Base-by-base conservation (phyloP, 1,140 invertebrate genomes). In the Stegodyphus mimosarum region DNA sequence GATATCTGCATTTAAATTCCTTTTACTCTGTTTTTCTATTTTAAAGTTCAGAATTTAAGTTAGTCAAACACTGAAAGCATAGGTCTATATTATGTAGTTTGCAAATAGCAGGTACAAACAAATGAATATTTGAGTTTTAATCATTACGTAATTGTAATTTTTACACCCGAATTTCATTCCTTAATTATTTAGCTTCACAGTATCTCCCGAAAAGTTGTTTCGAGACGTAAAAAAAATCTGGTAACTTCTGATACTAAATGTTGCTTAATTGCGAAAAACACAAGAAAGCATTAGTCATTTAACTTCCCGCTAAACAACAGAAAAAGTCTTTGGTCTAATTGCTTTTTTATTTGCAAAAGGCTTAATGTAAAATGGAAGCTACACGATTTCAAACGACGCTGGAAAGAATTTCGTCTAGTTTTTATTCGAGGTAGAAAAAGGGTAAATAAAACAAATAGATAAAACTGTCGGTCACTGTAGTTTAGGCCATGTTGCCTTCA, bases 401-500 rank as follows among this genome's bases (percentile, higher is more conserved):
- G 52, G 51, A 78, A 78, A 15, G 64, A 67, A 67, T 17, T 67
- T 67, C 7, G 64, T 67, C 17, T 18, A 67, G 64, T 67, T 67
- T 33, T 67, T 67, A 67, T 53, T 13, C 17, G 50, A 33, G 33
- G 76, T 78, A 6, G 50, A 51, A 78, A 78, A 69, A 69, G 50
- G 55, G 33, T 15, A 78, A 78, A 69, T 69, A 69, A 78, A 69
- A 10, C 51, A 78, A 55, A 50, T 33, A 78, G 76, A 69, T 69
- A 78, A 69, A 78, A 78, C 51, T 78, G 76, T 69, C 76, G 51
- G 63, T 69, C 63, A 78, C 64, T 66, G 53, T 69, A 78, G 64
- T 78, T 69, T 78, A 78, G 76, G 66, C 69, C 76, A 78, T 69
- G 76, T 78, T 78, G 64, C 50, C 76, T 78, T 78, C 76, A 69